Evolutionary conservation across 1,140 invertebrate species (phyloP).

Genomic region (Globodera rostochiensis): DNA sequence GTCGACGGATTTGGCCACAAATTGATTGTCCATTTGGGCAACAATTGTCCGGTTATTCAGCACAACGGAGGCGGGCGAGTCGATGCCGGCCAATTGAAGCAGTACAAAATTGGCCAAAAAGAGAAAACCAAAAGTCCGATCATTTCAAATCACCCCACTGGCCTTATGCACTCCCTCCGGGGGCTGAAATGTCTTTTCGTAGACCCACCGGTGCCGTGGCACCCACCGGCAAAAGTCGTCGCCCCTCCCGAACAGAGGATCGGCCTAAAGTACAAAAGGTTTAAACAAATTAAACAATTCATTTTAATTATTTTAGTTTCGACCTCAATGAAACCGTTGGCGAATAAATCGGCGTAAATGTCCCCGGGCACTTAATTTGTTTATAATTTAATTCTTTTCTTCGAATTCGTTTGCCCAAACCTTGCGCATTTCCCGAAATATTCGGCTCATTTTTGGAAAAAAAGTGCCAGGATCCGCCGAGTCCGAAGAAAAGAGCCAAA

Average conservation of each 20-base stretch:
- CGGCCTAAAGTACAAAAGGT: neutral
- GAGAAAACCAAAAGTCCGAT: no score
- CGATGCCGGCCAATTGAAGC: slow-evolving; percentile 13
- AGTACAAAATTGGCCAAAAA: slow-evolving; percentile 68
- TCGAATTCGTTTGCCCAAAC: neutral
- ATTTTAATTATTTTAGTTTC: neutral
- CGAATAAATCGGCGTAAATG: slow-evolving; percentile 27
- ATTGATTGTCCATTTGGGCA: slow-evolving; percentile 26
- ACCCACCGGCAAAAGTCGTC: slow-evolving; percentile 22
- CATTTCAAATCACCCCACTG: neutral
- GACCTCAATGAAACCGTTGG: neutral
- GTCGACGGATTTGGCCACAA: slow-evolving; percentile 1
- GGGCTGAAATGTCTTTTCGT: slow-evolving; percentile 72
- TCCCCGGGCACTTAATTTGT: slow-evolving; percentile 26
- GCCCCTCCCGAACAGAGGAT: slow-evolving; percentile 24
- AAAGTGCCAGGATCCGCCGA: neutral
- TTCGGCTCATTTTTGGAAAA: neutral
- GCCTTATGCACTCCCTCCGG: slow-evolving; percentile 1
- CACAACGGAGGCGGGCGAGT: slow-evolving; percentile 14
- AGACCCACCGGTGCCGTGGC: slow-evolving; percentile 59
- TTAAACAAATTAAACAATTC: neutral
- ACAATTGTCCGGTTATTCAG: slow-evolving; percentile 22
- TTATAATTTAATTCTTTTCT: neutral
- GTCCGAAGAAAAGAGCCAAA: neutral
- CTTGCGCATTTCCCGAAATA: neutral